A percentile compares a stretch with the other conserved stretches of the same genome.
These are phyloP conservation scores for Chlorops oryzae DNA, from an alignment of 1,140 invertebrate genomes.

Conservation along the genomic window DNA sequence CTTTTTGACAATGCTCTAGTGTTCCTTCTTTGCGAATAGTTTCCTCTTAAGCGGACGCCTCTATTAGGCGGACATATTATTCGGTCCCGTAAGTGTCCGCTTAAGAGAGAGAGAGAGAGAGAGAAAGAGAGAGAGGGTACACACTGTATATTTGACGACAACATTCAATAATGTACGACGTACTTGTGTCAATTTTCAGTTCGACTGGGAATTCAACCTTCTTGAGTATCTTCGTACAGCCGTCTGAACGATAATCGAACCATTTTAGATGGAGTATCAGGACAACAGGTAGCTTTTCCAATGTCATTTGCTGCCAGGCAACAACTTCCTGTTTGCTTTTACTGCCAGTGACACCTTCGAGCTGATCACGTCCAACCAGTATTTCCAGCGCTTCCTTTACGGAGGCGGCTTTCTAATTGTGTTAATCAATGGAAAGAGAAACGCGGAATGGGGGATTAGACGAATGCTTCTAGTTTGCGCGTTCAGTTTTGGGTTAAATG, in stretches of 20 bases:
- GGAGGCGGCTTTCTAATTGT: conserved; percentile 69
- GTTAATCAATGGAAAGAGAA: conserved; percentile 13
- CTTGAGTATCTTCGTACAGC: conserved; percentile 87
- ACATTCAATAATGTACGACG: too few species aligned
- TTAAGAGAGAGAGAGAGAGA: too few species aligned
- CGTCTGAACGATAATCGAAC: conserved; percentile 79
- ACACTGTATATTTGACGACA: too few species aligned
- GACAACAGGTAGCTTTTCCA: conserved; percentile 81
- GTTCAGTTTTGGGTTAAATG: too few species aligned
- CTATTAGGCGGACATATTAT: too few species aligned
- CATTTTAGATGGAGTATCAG: conserved; percentile 82
- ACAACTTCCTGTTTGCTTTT: conserved; percentile 71
- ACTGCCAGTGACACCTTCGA: conserved; percentile 77
- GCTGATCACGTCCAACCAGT: conserved; percentile 70
- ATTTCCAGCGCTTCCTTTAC: conserved; percentile 82
- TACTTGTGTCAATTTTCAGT: conserved; percentile 84
- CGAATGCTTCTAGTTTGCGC: too few species aligned
- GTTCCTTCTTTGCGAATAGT: too few species aligned
- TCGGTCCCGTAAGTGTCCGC: too few species aligned
- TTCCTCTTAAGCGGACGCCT: too few species aligned
- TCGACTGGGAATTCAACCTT: conserved; percentile 82
- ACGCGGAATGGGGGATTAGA: background rate
- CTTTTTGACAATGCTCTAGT: too few species aligned
- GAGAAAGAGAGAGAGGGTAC: too few species aligned
- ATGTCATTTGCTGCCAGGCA: conserved; percentile 76